Conservation (phyloP, 1,140 invertebrate species). For the Trissolcus basalis region DNA sequence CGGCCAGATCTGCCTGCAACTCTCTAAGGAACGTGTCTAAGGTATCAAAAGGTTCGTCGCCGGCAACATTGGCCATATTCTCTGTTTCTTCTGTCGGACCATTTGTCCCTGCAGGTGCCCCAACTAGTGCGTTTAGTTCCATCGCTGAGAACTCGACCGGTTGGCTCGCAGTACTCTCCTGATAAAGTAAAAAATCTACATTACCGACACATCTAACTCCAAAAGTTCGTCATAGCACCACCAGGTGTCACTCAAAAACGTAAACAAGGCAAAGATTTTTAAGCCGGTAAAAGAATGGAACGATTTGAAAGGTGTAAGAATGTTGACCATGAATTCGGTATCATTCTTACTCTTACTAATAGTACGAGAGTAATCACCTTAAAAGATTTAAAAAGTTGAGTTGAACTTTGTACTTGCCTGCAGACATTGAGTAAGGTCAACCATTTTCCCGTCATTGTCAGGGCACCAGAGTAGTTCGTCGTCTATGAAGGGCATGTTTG, state of each 20-base stretch:
- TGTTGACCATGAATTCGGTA: too few species aligned
- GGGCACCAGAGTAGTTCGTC: constrained; percentile 94
- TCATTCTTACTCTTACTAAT: too few species aligned
- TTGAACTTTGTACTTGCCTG: constrained; percentile 78
- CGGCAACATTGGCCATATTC: constrained; percentile 49
- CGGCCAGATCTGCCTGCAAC: constrained; percentile 72
- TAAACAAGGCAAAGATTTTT: too few species aligned
- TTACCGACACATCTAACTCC: background rate
- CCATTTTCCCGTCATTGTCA: constrained; percentile 93
- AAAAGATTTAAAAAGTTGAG: too few species aligned
- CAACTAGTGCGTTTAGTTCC: constrained; percentile 72
- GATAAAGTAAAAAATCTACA: constrained; percentile 34
- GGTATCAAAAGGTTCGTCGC: constrained; percentile 73
- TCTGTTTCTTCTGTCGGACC: constrained; percentile 62
- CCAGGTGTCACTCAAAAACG: constrained; percentile 7
- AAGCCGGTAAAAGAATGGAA: too few species aligned
- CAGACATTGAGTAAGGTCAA: constrained; percentile 90
- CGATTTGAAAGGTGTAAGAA: too few species aligned
- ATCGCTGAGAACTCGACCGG: constrained; percentile 73
- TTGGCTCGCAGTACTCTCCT: constrained; percentile 72
- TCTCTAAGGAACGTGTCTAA: constrained; percentile 74
- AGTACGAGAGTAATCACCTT: too few species aligned
- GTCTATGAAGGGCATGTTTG: constrained; percentile 93
- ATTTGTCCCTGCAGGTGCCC: constrained; percentile 64
- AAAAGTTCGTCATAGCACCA: background rate